Conservation (phyloP, 1,140 invertebrate species). For the Camponotus vicinus region DNA sequence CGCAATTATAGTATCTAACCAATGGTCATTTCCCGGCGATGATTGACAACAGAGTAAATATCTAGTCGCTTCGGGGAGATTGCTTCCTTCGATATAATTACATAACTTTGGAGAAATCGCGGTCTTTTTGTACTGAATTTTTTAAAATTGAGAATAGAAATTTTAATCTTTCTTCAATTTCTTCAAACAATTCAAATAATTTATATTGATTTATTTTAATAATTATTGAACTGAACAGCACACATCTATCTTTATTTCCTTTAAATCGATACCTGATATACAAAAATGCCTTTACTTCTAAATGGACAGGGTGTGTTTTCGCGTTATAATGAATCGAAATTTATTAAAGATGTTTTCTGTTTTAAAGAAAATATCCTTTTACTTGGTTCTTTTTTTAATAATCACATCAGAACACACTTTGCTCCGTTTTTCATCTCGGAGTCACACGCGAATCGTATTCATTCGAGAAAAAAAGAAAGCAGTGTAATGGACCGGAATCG, state of each 20-base stretch:
- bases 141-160: neutral
- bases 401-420: conserved; percentile 29
- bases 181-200: too few species aligned
- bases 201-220: too few species aligned
- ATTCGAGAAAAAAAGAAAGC: neutral
- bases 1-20: conserved; percentile 43
- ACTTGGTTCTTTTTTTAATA: neutral
- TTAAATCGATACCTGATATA: too few species aligned
- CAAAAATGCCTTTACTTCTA: too few species aligned
- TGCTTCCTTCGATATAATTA: conserved; percentile 15
- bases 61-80: neutral
- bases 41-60: conserved; percentile 22
- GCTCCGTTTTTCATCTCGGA: conserved; percentile 11
- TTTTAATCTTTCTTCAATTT: too few species aligned
- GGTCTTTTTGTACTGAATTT: neutral
- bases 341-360: conserved; percentile 9
- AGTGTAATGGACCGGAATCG: conserved; percentile 24
- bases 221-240: too few species aligned
- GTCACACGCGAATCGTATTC: conserved; percentile 15
- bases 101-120: conserved; percentile 9
- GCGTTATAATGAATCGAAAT: neutral
- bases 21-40: conserved; percentile 1
- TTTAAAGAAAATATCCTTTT: conserved; percentile 35
- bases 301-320: too few species aligned
- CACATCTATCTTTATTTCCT: too few species aligned